phyloP scores from a whole-genome alignment of 2,797 vertebrate genomes.

The Enteromius treurensis region DNA sequence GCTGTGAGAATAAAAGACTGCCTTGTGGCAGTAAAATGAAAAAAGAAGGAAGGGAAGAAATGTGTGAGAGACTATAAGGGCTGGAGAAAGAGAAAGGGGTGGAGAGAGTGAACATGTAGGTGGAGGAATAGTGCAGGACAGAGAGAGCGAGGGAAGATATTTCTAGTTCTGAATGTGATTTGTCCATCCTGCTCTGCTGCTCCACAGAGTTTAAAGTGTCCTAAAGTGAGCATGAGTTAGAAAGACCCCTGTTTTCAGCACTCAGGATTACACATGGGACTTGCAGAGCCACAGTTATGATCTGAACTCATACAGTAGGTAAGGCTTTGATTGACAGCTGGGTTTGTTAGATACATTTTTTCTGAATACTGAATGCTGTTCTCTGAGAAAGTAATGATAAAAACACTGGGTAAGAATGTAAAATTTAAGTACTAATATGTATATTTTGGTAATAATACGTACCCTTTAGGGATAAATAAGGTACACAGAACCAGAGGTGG shows the following conservation, averaged over 20 bases:
- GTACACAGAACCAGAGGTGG: neutral
- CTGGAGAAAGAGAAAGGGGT: slow-evolving; percentile 47
- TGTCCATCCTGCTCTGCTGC: slow-evolving; percentile 31
- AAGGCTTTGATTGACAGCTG: slow-evolving; percentile 30
- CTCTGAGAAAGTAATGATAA: neutral
- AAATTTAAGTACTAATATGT: neutral
- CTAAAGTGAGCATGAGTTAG: neutral
- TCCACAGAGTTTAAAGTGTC: neutral
- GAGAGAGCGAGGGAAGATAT: slow-evolving; percentile 48
- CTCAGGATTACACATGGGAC: slow-evolving; percentile 22
- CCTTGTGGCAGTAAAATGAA: slow-evolving; percentile 58
- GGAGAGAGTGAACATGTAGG: slow-evolving; percentile 42
- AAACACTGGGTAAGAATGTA: neutral
- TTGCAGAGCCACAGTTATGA: neutral
- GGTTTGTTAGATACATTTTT: slow-evolving; percentile 3
- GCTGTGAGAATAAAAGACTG: slow-evolving; percentile 59
- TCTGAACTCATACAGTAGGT: slow-evolving; percentile 25
- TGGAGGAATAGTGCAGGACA: slow-evolving; percentile 25
- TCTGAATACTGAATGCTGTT: neutral
- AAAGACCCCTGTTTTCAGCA: slow-evolving; percentile 11
- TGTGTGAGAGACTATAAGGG: slow-evolving; percentile 50
- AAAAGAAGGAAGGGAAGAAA: slow-evolving; percentile 49
- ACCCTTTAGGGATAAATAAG: neutral
- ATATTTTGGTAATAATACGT: too few relatives aligned
- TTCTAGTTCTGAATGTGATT: slow-evolving; percentile 47